phyloP scores from a whole-genome alignment of 2,113 vertebrate species.

The Chitala chitala region DNA sequence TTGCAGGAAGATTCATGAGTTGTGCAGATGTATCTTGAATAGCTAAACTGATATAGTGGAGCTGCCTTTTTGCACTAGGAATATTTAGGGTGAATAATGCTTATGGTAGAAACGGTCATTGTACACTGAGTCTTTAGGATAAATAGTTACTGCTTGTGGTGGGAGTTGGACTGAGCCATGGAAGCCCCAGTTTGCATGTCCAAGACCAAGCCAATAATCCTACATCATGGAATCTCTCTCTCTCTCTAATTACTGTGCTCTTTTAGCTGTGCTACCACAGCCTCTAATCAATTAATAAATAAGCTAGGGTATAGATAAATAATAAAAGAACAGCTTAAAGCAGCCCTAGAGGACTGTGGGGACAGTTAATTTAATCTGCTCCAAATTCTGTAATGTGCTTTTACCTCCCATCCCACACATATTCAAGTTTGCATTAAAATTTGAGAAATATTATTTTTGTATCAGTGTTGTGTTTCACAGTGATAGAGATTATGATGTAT shows the following conservation, averaged over 20 bases:
- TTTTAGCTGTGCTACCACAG: slow-evolving; percentile 48
- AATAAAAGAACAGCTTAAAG: slow-evolving; percentile 12
- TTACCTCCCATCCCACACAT: background rate
- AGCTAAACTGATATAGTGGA: too few relatives aligned
- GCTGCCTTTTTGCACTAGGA: too few relatives aligned
- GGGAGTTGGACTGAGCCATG: background rate
- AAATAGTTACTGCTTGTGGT: slow-evolving; percentile 10
- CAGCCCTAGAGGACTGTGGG: background rate
- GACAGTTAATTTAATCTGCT: slow-evolving; percentile 20
- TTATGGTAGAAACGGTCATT: too few relatives aligned
- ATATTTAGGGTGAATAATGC: too few relatives aligned
- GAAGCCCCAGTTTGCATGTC: slow-evolving; percentile 29
- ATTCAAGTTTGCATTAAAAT: background rate
- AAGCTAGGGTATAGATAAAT: slow-evolving; percentile 21
- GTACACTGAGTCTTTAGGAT: background rate
- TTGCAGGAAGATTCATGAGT: too few relatives aligned
- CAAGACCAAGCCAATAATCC: slow-evolving; percentile 38
- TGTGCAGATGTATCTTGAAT: too few relatives aligned
- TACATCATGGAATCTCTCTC: slow-evolving; percentile 40
- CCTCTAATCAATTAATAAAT: slow-evolving; percentile 13
- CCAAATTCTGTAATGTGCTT: background rate
- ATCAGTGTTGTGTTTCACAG: too few relatives aligned
- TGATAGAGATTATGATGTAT: too few relatives aligned
- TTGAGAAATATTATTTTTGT: background rate
- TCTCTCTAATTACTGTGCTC: slow-evolving; percentile 57